These are phyloP conservation scores for Escarpia spicata DNA, from an alignment of 2,888 invertebrate genomes.

Conservation along the genomic window DNA sequence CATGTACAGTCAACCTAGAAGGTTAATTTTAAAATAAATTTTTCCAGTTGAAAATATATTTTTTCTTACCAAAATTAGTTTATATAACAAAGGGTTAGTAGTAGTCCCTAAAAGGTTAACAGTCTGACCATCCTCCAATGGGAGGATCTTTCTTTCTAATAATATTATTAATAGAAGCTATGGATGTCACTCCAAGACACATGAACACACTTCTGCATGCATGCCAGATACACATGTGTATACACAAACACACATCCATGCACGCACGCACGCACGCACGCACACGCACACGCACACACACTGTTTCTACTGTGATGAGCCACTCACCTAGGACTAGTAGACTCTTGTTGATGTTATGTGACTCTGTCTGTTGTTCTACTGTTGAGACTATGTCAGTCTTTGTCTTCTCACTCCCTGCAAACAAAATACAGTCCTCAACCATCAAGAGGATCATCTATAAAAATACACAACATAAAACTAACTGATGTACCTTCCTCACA, in stretches of 20 bases:
- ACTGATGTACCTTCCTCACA: no score
- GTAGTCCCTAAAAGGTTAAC: background rate
- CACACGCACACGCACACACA: background rate
- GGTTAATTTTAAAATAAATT: conserved; percentile 13
- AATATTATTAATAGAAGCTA: no score
- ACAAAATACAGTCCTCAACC: background rate
- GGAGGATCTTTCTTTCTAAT: no score
- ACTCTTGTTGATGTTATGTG: conserved; percentile 95
- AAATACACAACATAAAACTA: no score
- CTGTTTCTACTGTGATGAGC: background rate
- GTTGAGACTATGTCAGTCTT: conserved; percentile 76
- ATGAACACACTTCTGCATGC: no score
- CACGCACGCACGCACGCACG: background rate
- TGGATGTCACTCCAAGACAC: no score
- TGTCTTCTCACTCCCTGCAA: conserved; percentile 84
- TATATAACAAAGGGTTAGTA: background rate
- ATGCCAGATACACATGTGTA: no score
- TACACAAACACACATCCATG: background rate
- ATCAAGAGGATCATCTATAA: background rate
- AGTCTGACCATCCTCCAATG: background rate
- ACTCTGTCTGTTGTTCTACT: conserved; percentile 86
- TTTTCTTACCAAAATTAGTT: background rate
- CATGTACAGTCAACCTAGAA: background rate
- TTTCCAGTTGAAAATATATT: background rate
- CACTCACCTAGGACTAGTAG: conserved; percentile 84